These are phyloP conservation scores for Magallana gigas DNA, from an alignment of 1,140 invertebrate species.

Conservation along the genomic window DNA sequence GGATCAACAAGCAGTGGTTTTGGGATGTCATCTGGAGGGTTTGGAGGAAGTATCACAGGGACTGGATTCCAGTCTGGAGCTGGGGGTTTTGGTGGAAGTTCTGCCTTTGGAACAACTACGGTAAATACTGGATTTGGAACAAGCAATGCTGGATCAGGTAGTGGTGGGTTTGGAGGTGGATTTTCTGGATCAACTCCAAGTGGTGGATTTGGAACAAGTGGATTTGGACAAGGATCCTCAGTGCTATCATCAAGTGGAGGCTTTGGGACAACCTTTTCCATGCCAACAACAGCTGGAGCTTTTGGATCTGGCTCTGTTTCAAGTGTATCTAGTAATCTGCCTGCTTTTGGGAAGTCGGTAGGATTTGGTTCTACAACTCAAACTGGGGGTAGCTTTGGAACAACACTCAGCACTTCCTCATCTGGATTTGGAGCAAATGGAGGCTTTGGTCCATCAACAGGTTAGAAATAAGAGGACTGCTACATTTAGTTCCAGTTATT, in stretches of 20 bases:
- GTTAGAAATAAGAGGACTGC: background rate
- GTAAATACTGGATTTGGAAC: background rate
- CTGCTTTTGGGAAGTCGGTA: background rate
- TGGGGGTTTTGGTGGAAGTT: background rate
- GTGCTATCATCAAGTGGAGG: slow-evolving; percentile 1
- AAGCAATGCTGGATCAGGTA: slow-evolving; percentile 37
- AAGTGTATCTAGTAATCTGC: background rate
- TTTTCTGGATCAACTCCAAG: background rate
- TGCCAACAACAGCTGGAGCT: background rate
- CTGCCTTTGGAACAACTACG: slow-evolving; percentile 37
- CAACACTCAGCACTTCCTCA: slow-evolving; percentile 26
- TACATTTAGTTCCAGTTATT: no score
- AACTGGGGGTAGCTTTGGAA: slow-evolving; percentile 3
- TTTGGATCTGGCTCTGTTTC: background rate
- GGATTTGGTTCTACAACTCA: background rate
- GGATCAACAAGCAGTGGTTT: background rate
- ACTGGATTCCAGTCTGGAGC: slow-evolving; percentile 28
- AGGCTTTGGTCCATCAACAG: slow-evolving; percentile 32
- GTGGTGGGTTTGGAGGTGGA: background rate
- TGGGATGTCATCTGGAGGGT: background rate
- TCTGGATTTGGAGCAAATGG: slow-evolving; percentile 40
- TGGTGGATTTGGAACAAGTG: slow-evolving; percentile 13
- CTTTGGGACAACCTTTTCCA: slow-evolving; percentile 21
- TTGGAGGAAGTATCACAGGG: background rate
- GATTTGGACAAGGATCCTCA: background rate